Evolutionary conservation across 2,797 vertebrate species (phyloP).

Genomic region (Aplochiton taeniatus): DNA sequence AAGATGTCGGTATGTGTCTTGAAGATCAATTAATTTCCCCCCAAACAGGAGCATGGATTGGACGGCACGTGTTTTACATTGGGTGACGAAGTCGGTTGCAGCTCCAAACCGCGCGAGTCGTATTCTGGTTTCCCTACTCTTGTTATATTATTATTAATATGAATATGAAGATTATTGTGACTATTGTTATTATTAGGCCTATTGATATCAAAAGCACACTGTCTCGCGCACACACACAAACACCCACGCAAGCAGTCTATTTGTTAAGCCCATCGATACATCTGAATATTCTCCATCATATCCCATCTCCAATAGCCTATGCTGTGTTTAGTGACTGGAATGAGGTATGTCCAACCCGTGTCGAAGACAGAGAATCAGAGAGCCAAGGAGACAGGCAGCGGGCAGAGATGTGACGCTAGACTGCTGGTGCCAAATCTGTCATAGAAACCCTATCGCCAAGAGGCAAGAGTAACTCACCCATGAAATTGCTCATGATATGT

Average conservation of each 20-base stretch:
- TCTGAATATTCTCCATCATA: too few species aligned
- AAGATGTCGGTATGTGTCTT: conserved; percentile 30
- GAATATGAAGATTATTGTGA: too few species aligned
- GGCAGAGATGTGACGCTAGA: conserved; percentile 62
- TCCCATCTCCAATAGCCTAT: too few species aligned
- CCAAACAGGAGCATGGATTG: conserved; percentile 51
- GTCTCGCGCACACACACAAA: too few species aligned
- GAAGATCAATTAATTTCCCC: conserved; percentile 62
- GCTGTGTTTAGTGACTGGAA: too few species aligned
- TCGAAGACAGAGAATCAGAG: conserved; percentile 22
- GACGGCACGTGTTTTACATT: conserved; percentile 48
- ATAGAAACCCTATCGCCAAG: conserved; percentile 65
- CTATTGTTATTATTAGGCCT: too few species aligned
- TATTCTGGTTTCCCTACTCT: neutral
- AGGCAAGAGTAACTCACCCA: conserved; percentile 68
- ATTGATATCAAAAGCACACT: too few species aligned
- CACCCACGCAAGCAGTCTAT: too few species aligned
- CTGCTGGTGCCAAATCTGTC: conserved; percentile 63
- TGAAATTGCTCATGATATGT: conserved; percentile 78
- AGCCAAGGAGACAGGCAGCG: conserved; percentile 51
- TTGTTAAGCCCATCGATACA: too few species aligned
- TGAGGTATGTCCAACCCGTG: too few species aligned
- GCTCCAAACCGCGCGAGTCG: neutral
- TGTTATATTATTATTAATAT: too few species aligned
- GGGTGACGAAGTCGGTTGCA: conserved; percentile 35